Evolutionary conservation across 2,113 vertebrate species (phyloP).

Genomic region (Gasterosteus aculeatus): DNA sequence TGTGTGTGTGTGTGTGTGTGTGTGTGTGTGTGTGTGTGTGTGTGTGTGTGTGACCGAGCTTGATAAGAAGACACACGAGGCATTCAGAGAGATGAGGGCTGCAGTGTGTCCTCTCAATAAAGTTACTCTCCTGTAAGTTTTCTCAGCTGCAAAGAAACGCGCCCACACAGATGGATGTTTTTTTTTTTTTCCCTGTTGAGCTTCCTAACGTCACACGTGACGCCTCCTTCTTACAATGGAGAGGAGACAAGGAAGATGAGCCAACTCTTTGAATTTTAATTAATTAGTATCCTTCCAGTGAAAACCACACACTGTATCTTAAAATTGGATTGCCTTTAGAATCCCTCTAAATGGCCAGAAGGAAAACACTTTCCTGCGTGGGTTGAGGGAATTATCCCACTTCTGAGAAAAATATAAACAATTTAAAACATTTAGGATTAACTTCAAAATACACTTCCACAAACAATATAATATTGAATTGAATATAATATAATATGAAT

Average conservation of each 20-base stretch:
- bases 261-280: background rate
- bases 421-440: background rate
- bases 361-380: background rate
- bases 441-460: background rate
- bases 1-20: background rate
- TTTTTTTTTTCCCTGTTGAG: background rate
- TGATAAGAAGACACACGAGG: background rate
- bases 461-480: too few relatives aligned
- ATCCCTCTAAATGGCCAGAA: background rate
- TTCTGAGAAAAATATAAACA: background rate
- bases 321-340: background rate
- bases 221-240: background rate
- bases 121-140: constrained; percentile 18
- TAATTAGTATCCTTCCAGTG: background rate
- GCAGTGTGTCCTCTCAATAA: constrained; percentile 12
- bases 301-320: background rate
- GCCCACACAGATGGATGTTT: constrained; percentile 4
- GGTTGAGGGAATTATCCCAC: background rate
- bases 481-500: too few relatives aligned
- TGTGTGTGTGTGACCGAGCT: background rate
- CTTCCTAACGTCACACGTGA: background rate
- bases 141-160: constrained; percentile 13
- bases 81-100: constrained; percentile 19
- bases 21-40: constrained; percentile 4
- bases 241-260: background rate